phyloP scores from a whole-genome alignment of 2,888 invertebrate species.

The Aradus depressus region DNA sequence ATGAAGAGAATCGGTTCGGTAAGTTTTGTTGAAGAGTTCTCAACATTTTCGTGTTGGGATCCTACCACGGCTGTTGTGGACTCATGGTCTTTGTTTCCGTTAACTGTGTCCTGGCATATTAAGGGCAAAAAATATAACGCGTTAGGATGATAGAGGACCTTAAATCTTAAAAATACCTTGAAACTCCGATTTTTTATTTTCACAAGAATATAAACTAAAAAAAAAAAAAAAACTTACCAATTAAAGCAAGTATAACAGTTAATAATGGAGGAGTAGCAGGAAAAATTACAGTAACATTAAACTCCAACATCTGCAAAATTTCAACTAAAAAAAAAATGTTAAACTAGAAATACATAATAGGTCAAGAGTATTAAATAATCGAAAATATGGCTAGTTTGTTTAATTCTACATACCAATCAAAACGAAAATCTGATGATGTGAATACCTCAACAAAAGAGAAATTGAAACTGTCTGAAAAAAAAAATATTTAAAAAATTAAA shows the following conservation, averaged over 20 bases:
- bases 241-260: conserved; percentile 93
- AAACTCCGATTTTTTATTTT: not conserved
- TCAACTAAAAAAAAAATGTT: conserved; percentile 61
- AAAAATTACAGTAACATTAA: conserved; percentile 86
- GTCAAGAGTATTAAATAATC: no score
- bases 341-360: no score
- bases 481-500: not conserved
- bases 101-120: no score
- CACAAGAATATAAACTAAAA: not conserved
- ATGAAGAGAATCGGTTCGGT: no score
- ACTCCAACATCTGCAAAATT: conserved; percentile 93
- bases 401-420: conserved; percentile 92
- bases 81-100: no score
- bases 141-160: not conserved
- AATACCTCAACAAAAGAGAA: conserved; percentile 93
- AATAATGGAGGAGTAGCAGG: conserved; percentile 89
- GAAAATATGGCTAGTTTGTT: no score
- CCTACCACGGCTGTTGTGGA: no score
- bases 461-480: conserved; percentile 90
- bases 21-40: no score
- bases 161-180: not conserved
- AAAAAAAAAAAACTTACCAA: conserved; percentile 61
- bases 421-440: conserved; percentile 98
- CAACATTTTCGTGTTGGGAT: no score
- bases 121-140: not conserved